A percentile compares a stretch with the other conserved stretches of the same genome.
phyloP scores from a whole-genome alignment of 37 sponge, comb jelly and placozoan genomes.

The Hexactinellida sp. region DNA sequence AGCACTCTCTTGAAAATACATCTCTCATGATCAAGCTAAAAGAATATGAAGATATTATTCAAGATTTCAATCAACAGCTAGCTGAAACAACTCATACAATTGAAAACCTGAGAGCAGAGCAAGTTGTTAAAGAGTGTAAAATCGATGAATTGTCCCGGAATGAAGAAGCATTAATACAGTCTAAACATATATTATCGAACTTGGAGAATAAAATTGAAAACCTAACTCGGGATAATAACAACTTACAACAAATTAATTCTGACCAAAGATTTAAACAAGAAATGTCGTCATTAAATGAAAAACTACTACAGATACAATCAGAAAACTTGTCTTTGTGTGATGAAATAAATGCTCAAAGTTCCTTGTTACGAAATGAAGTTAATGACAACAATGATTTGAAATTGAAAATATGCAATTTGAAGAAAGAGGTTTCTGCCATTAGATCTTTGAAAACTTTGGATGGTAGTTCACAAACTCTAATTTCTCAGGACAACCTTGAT shows the following conservation, averaged over 20 bases:
- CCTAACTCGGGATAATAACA: not conserved
- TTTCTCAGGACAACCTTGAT: not conserved
- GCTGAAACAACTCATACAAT: not conserved
- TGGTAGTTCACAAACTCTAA: not conserved
- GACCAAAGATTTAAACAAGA: not conserved
- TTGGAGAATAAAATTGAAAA: not conserved
- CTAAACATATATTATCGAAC: not conserved
- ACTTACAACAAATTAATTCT: not conserved
- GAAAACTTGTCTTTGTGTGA: not conserved
- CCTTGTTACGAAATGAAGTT: not conserved
- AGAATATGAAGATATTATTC: not conserved
- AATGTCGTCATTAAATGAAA: not conserved
- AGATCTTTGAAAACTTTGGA: not conserved
- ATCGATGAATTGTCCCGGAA: not conserved
- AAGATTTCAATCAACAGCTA: not conserved
- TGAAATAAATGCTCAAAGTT: not conserved
- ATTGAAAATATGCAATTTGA: not conserved
- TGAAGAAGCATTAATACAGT: not conserved
- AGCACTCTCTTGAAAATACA: not conserved
- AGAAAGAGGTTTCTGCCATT: not conserved
- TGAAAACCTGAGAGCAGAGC: not conserved
- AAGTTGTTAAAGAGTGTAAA: not conserved
- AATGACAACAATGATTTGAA: not conserved
- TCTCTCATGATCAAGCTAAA: not conserved
- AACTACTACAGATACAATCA: not conserved